These are phyloP conservation scores for Drosophila suzukii DNA, from an alignment of 1,140 invertebrate genomes.

Conservation along the genomic window DNA sequence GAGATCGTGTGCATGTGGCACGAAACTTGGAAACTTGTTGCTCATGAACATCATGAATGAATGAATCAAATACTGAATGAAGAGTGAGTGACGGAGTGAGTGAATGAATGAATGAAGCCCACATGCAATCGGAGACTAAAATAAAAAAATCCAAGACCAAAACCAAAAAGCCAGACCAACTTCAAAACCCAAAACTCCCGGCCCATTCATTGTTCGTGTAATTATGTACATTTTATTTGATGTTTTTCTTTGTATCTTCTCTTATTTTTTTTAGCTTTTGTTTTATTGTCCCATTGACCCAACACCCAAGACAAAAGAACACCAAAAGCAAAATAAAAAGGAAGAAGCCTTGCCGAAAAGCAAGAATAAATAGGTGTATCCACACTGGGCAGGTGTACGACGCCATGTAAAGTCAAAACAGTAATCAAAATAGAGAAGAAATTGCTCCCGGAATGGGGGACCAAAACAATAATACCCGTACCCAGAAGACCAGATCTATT, in stretches of 20 bases:
- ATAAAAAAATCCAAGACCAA: constrained; percentile 9
- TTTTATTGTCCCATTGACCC: constrained; percentile 81
- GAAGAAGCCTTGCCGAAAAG: constrained; percentile 14
- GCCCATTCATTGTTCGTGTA: constrained; percentile 20
- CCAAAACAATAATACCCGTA: constrained; percentile 10
- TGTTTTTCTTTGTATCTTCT: constrained; percentile 26
- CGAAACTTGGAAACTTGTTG: constrained; percentile 51
- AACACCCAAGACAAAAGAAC: constrained; percentile 70
- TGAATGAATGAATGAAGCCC: constrained; percentile 50
- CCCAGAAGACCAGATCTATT: constrained; percentile 14
- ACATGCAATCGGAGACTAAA: constrained; percentile 38
- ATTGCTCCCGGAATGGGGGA: constrained; percentile 7
- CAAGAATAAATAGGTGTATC: constrained; percentile 3
- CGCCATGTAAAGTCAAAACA: constrained; percentile 14
- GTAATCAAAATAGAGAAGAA: constrained; percentile 34
- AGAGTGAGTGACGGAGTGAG: constrained; percentile 22
- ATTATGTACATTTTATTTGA: constrained; percentile 46
- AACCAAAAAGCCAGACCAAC: constrained; percentile 8
- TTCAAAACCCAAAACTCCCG: constrained; percentile 6
- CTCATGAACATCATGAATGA: constrained; percentile 57
- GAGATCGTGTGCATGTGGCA: constrained; percentile 46
- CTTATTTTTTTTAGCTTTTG: constrained; percentile 26
- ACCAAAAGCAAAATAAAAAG: constrained; percentile 70
- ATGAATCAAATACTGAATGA: constrained; percentile 25
- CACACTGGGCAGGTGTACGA: constrained; percentile 16